Base-by-base conservation (phyloP, 2,888 invertebrate genomes). In the Callosobruchus maculatus region DNA sequence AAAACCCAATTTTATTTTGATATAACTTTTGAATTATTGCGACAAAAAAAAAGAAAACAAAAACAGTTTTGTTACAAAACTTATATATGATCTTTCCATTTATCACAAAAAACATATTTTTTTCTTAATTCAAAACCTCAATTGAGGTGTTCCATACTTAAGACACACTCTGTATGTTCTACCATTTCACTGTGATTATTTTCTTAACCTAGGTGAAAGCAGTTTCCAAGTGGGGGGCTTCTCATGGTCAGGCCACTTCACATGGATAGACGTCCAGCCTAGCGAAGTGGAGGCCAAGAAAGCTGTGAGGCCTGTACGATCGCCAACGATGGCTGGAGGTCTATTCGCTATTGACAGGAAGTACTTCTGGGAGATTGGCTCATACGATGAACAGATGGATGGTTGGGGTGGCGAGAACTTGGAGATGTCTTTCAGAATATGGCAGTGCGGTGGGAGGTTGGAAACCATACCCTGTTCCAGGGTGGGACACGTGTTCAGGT, bases 301-400 rank as follows among this genome's bases (percentile, higher is more conserved):
- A 0, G 88, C 91, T 18, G 89, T 90, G 0, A 90, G 90, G 0
- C 93, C 94, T 0, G 92, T 93, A 0, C 92, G 92, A 89, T 92
- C 97, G 0, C 98, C 99, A 0, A 99, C 98, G 0, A 99, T 98
- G 98, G 98, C 98, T n/a, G 98, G 99, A 0, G 99, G 98, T 0
- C 87, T 99, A 75, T 97, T 99, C 88, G 99, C 98, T 0, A 97
- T 97, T 72, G 93, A 96, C 81, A 90, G 96, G 72, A 91, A 93
- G 73, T 99, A 96, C 88, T 99, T 97, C 88, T 99, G 97, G 95
- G 95, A 98, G 87, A 85, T 87, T 3, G 97, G 97, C n/a, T 95
- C 96, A 2, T 98, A 98, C 85, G 99, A 99, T 85, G 94, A 95
- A 80, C 96, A 94, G 78, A 98, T 99, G 98, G 96, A 97, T 77